phyloP scores from a whole-genome alignment of 2,797 vertebrate species.

The Hydrocynus forskahlii region DNA sequence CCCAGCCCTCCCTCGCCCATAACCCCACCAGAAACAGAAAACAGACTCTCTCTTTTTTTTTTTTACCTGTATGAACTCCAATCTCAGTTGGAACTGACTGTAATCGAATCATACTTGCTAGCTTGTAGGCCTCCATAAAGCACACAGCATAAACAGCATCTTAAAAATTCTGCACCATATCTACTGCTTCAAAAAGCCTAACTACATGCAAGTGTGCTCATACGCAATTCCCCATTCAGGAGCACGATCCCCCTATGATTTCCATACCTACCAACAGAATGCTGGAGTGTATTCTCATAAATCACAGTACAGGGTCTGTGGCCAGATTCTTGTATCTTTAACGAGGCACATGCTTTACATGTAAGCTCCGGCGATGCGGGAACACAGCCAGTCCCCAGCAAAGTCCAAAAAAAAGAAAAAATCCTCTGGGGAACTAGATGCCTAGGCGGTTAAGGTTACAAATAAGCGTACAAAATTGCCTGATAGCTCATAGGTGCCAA shows the following conservation, averaged over 20 bases:
- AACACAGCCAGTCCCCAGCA: constrained; percentile 9
- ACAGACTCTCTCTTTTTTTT: neutral
- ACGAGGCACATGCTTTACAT: constrained; percentile 32
- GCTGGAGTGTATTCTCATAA: constrained; percentile 34
- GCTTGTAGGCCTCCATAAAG: neutral
- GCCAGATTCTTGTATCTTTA: constrained; percentile 43
- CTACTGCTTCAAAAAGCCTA: neutral
- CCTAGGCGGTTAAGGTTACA: neutral
- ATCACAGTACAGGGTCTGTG: constrained; percentile 26
- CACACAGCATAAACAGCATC: neutral
- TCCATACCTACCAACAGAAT: constrained; percentile 31
- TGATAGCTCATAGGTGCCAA: constrained; percentile 34
- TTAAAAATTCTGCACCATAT: neutral
- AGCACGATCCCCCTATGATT: neutral
- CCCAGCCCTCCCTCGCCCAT: neutral
- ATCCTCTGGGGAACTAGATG: constrained; percentile 24
- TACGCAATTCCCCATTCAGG: neutral
- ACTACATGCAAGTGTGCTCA: neutral
- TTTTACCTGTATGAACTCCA: neutral
- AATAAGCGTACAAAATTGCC: constrained; percentile 41
- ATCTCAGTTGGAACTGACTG: neutral
- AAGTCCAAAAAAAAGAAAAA: constrained; percentile 15
- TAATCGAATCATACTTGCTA: neutral
- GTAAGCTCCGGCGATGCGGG: constrained; percentile 30
- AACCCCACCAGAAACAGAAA: constrained; percentile 14